Evolutionary conservation across 2,113 vertebrate genomes (phyloP), one percentile per base, ranked within the genome.

Genomic region (Eulemur macaco): DNA sequence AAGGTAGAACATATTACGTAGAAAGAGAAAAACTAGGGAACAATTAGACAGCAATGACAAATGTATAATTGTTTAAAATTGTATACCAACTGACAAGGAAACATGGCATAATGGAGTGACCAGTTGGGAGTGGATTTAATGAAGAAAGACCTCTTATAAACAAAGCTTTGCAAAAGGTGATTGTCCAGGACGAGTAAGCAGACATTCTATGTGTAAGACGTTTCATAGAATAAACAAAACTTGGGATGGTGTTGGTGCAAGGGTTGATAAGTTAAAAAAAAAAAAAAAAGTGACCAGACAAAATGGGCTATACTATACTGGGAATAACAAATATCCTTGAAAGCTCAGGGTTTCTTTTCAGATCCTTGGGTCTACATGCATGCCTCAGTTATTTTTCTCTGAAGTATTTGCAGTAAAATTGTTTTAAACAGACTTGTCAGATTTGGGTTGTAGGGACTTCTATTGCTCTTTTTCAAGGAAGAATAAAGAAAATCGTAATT

Each of bases 61-160:
- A 95, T 95, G 39, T 56, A 20, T 85, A 87, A 69, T 87, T 94
- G 71, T 91, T 95, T 82, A 68, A 94, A 87, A 85, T 85, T 89
- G 8, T 80, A 14, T 88, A 68, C 52, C 81, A 88, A 2, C 91
- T 96, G 85, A 91, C 66, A 73, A 73, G 60, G 73, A 95, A 96
- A 52, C 39, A 8, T 58, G 25, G 15, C 47, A 37, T 95, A 81
- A 83, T 88, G 45, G 56, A 91, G 88, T 96, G 66, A 82, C 54
- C 39, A 37, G 58, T 52, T 91, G 83, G 56, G 52, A 47, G 11
- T 63, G 20, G n/a, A 76, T 77, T 97, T 92, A 92, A 93, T 89
- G 89, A 91, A 89, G 83, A 91, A 95, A 84, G 66, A 17, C 13
- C 42, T 80, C 74, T 93, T 89, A 17, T 17, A 50, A 94, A 83